Percentiles rank a stretch among this genome's conserved stretches.
Evolutionary conservation across 2,113 vertebrate genomes (phyloP).

Genomic region (Pipa parva): DNA sequence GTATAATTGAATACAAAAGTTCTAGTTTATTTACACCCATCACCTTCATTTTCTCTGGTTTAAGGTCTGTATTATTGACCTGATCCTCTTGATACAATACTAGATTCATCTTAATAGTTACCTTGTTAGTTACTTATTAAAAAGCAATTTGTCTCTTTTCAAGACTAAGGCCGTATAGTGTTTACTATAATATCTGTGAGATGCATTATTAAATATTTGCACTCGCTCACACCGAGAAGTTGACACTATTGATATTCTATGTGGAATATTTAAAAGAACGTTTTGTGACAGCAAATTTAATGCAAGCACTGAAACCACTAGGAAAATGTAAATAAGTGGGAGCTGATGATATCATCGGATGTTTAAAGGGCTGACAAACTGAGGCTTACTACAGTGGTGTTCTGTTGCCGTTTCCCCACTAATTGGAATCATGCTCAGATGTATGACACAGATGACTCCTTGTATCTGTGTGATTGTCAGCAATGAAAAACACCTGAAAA

Average conservation of each 20-base stretch:
- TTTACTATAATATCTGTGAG: background rate
- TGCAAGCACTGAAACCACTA: conserved; percentile 47
- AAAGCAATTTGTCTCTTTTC: background rate
- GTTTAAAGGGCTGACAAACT: conserved; percentile 69
- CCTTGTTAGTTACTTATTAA: no score
- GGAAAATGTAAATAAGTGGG: conserved; percentile 53
- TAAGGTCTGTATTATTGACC: no score
- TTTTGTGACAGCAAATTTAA: conserved; percentile 51
- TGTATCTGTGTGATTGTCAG: no score
- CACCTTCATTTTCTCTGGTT: conserved; percentile 9
- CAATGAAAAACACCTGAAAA: no score
- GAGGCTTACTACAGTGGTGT: conserved; percentile 59
- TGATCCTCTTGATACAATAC: no score
- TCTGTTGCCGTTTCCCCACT: conserved; percentile 55
- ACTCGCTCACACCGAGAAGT: background rate
- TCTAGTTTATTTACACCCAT: no score
- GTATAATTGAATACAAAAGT: no score
- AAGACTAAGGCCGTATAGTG: background rate
- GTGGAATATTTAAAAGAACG: conserved; percentile 37
- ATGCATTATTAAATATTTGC: background rate
- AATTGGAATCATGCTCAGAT: conserved; percentile 59
- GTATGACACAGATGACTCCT: conserved; percentile 50
- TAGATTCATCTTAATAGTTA: no score
- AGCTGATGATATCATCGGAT: conserved; percentile 67
- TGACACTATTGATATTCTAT: background rate